Evolutionary conservation across 2,113 vertebrate species (phyloP), one percentile per base, ranked within the genome.

Genomic region (Isichthys henryi): DNA sequence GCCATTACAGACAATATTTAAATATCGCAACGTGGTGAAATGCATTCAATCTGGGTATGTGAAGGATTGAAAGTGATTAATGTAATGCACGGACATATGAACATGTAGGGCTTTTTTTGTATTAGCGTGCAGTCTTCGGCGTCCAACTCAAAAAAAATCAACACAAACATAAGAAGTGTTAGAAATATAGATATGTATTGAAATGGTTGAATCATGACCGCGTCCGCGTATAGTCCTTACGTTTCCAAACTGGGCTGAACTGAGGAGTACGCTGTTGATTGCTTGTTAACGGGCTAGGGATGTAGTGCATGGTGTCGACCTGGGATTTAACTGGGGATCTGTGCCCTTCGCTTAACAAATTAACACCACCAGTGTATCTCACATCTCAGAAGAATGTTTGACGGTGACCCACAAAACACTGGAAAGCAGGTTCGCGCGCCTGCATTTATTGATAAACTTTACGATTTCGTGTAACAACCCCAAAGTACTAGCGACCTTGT

Each of bases 381-480:
- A 88, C 88, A 5, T 88, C n/a, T 49, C 9, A n/a, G 48, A 70
- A 74, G 74, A 88, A n/a, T 49, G 43, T 85, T 85, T 85, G 8
- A 48, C 82, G 10, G n/a, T 85, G 82, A 85, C 46, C 49, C 82
- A 46, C 46, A 46, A 49, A 85, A 19, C 46, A 27, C 21, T 85
- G 43, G 21, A 46, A 46, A 49, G 45, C 43, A 48, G 9, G 9
- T 48, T 85, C 31, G 77, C 45, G 77, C 13, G 31, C 43, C 19
- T 82, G 39, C 43, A 82, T 82, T 49, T n/a, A 49, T 23, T 48
- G 48, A 49, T 85, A 85, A 39, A 48, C 9, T 85, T 49, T 46
- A 46, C 46, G 19, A 15, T 85, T 85, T 49, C 21, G 82, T 49
- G 82, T 85, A 46, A 85, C 46, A 48, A 49, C 43, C 3, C n/a